Evolutionary conservation across 2,113 vertebrate species (phyloP), one percentile per base, ranked within the genome.

Genomic region (Oreochromis aureus): DNA sequence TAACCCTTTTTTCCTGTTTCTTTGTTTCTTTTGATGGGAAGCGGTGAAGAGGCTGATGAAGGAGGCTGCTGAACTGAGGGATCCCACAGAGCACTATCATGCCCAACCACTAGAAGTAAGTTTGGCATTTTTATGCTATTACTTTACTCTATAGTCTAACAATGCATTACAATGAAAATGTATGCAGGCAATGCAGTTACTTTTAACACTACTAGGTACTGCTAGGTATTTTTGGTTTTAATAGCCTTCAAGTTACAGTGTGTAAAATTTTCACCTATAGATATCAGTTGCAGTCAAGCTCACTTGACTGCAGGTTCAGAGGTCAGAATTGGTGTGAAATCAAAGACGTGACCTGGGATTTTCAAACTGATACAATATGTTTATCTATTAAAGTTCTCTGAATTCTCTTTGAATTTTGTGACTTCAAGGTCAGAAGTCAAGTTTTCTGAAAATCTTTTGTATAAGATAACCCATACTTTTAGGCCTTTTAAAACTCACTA

Each of bases 11-110:
- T 39, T 3, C 59, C 13, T 82, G 1, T 91, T 3, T 58, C 89
- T 79, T 76, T 95, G 89, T 91, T 85, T 79, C 76, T 81, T 93
- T 95, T 61, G 6, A 91, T 84, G 63, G 61, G 56, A 66, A 99
- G 99, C 99, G 91, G 99, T 99, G 83, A 99, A 99, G 94, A 97
- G 99, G 93, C 96, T 99, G 95, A 99, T 99, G 99, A 99, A 99
- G 90, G 99, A 99, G 93, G 99, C 99, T 7, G 98, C 98, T 8
- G 99, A 99, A 88, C 94, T 99, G 90, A 97, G 97, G 90, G 98
- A 99, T 59, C 98, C 99, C 51, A 99, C 99, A 73, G 98, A 99
- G 94, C 99, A 99, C 94, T 99, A 99, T 95, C 98, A 99, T 73
- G 98, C 99, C 34, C 98, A 99, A 87, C 99, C 99, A 80, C 97